Conservation (phyloP, 2,797 vertebrate species). For the Craterocephalus amniculus region DNA sequence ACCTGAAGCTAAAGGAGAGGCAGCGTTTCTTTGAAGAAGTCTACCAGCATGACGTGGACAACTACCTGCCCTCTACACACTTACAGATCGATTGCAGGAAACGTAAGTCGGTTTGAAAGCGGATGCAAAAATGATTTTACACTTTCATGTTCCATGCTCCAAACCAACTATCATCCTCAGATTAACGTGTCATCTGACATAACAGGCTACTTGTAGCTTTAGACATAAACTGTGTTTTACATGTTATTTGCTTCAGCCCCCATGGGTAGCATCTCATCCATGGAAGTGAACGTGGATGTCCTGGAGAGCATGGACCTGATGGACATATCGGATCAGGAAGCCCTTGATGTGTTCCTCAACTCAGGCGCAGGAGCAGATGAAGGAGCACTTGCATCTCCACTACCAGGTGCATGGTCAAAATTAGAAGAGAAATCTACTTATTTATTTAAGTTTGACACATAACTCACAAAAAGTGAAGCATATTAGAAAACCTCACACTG, state of each 20-base stretch:
- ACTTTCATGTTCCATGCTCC: not conserved
- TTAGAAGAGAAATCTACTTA: too few species aligned
- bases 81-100: conserved; percentile 90
- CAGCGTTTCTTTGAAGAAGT: conserved; percentile 94
- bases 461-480: too few species aligned
- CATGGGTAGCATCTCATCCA: conserved; percentile 93
- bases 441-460: too few species aligned
- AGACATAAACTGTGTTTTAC: not conserved
- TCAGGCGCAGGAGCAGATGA: conserved; percentile 83
- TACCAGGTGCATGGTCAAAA: conserved; percentile 77
- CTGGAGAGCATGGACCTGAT: conserved; percentile 93
- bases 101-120: conserved; percentile 79
- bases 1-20: conserved; percentile 87
- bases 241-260: conserved; percentile 80
- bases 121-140: too few species aligned
- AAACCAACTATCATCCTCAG: not conserved
- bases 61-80: conserved; percentile 89
- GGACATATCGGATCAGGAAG: conserved; percentile 92
- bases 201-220: not conserved
- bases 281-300: conserved; percentile 94
- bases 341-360: conserved; percentile 90
- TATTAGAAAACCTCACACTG: too few species aligned
- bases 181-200: not conserved
- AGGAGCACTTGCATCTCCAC: conserved; percentile 66
- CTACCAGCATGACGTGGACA: conserved; percentile 91